Evolutionary conservation across 2,888 invertebrate genomes (phyloP).

Genomic region (Disparrhopalites patrizii): DNA sequence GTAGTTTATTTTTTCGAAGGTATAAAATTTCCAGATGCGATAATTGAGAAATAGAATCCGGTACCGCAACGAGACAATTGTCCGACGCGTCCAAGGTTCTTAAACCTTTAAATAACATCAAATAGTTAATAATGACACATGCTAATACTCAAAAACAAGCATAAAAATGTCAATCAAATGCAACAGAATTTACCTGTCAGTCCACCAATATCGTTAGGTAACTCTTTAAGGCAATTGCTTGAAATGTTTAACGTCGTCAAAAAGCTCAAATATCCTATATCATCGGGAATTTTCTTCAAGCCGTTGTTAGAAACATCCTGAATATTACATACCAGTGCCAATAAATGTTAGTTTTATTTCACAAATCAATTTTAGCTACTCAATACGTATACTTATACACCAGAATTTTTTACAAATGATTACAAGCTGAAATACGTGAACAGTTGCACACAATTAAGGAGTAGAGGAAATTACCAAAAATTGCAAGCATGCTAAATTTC

Average conservation of each 20-base stretch:
- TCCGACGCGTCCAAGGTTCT: slow-evolving; percentile 40
- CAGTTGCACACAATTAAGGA: too few species aligned
- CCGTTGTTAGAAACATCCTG: slow-evolving; percentile 78
- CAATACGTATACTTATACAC: too few species aligned
- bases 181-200: slow-evolving; percentile 63
- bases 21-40: slow-evolving; percentile 70
- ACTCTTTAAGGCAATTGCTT: slow-evolving; percentile 67
- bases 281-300: slow-evolving; percentile 67
- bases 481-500: slow-evolving; percentile 74
- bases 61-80: slow-evolving; percentile 32
- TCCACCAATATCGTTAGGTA: slow-evolving; percentile 77
- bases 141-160: neutral
- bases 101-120: slow-evolving; percentile 32
- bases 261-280: slow-evolving; percentile 77
- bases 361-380: too few species aligned
- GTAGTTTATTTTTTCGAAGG: slow-evolving; percentile 76
- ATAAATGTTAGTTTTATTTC: too few species aligned
- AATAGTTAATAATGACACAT: neutral
- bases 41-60: slow-evolving; percentile 52
- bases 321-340: neutral
- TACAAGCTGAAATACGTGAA: neutral
- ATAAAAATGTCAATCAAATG: neutral
- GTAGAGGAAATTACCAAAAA: slow-evolving; percentile 64
- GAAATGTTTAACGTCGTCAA: slow-evolving; percentile 68
- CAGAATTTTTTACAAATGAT: too few species aligned